phyloP scores from a whole-genome alignment of 2,113 vertebrate species.

The Phainopepla nitens region DNA sequence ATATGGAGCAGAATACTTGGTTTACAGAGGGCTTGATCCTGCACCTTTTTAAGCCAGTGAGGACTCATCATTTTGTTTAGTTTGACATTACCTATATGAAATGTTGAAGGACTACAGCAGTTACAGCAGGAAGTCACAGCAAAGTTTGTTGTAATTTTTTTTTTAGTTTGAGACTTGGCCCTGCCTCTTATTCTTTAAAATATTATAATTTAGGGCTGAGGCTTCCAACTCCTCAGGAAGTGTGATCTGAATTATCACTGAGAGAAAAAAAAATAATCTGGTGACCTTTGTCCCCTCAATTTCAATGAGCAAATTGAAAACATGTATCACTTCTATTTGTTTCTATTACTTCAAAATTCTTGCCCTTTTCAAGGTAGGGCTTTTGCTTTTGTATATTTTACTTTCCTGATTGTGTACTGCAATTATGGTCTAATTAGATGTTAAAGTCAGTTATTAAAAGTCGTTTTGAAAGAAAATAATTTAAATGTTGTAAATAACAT shows the following conservation, averaged over 20 bases:
- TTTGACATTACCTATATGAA: not conserved
- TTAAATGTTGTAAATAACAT: not conserved
- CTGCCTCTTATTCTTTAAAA: not conserved
- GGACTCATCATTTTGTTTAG: not conserved
- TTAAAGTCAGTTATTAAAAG: constrained; percentile 15
- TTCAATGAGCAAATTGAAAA: constrained; percentile 51
- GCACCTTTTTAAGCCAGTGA: not conserved
- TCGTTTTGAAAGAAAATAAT: not conserved
- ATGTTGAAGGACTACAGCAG: not conserved
- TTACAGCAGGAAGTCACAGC: not conserved
- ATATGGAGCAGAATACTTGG: not conserved
- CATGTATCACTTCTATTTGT: constrained; percentile 40
- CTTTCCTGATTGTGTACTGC: constrained; percentile 1
- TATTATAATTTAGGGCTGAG: not conserved
- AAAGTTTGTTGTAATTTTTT: not conserved
- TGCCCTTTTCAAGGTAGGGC: constrained; percentile 13
- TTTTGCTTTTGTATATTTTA: constrained; percentile 14
- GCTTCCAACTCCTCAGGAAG: not conserved
- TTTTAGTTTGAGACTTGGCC: not conserved
- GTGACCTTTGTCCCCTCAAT: constrained; percentile 36
- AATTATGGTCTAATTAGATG: constrained; percentile 46
- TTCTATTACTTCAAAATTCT: constrained; percentile 45
- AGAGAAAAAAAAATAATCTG: not conserved
- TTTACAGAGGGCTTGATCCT: not conserved
- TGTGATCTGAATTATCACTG: not conserved